Conservation (phyloP, 2,797 vertebrate genomes). For the Sternotherus odoratus region DNA sequence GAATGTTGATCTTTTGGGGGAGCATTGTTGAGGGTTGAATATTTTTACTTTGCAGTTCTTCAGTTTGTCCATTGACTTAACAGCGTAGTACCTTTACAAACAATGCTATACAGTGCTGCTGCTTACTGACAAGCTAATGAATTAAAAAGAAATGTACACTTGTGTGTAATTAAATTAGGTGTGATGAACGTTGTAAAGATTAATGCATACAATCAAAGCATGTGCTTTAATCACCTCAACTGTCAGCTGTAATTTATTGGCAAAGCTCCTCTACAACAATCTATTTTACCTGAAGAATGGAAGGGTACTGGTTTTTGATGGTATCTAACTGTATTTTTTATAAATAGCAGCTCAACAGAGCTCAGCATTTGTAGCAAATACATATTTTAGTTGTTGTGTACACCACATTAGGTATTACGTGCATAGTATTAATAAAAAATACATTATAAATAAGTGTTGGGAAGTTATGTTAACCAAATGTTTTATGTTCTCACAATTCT, state of each 20-base stretch:
- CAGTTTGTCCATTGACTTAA: not conserved
- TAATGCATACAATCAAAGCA: slow-evolving; percentile 73
- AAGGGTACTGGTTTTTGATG: not conserved
- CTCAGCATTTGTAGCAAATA: not conserved
- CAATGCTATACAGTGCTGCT: slow-evolving; percentile 35
- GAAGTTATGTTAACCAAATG: not conserved
- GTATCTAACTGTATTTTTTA: not conserved
- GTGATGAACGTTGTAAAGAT: slow-evolving; percentile 67
- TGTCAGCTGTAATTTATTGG: slow-evolving; percentile 73
- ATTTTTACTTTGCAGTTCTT: not conserved
- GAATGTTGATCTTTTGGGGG: not conserved
- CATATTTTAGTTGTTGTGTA: not conserved
- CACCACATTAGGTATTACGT: not conserved
- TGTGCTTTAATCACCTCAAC: slow-evolving; percentile 72
- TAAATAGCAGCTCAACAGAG: not conserved
- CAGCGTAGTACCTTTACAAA: slow-evolving; percentile 21
- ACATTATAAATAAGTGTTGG: not conserved
- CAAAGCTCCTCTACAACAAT: slow-evolving; percentile 44
- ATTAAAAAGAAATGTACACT: slow-evolving; percentile 70
- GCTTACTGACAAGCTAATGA: slow-evolving; percentile 71
- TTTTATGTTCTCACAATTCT: not conserved
- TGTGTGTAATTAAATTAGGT: slow-evolving; percentile 74
- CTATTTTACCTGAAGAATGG: slow-evolving; percentile 39
- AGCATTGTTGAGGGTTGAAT: not conserved
- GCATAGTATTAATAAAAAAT: not conserved